Base-by-base conservation (phyloP, 2,888 invertebrate species). In the Pimpla rufipes region DNA sequence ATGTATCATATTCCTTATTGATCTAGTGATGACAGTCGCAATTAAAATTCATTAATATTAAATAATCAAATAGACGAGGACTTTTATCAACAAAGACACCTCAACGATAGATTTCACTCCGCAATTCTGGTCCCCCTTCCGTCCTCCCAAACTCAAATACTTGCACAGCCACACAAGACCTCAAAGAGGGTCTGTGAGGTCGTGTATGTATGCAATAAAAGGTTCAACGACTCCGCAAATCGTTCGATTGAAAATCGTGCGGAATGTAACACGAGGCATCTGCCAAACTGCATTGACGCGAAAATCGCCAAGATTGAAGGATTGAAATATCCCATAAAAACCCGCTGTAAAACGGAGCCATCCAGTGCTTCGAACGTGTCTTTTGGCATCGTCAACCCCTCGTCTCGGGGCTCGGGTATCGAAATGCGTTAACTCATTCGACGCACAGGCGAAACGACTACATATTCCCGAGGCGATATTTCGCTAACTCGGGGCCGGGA, bases 401-500 rank as follows among this genome's bases (percentile, higher is more conserved):
- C 13, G 18, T 68, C 29, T 70, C 52, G 16, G 2, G 7, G n/a
- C 29, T 29, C 45, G 10, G 18, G 21, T 29, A 29, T 80, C 62
- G 68, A 75, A 70, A 62, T 40, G 52, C 75, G 52, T 55, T 35
- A 52, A 79, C 35, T 79, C 42, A 42, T 64, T 55, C 21, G 13
- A 4, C 21, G 62, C 29, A 5, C 29, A 5, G 29, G 29, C 29
- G 29, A 29, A 5, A 29, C 29, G 29, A 5, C 29, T 29, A 11
- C 29, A 16, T 29, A 57, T 47, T 13, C 11, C 29, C 29, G 40
- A 52, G 29, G 23, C 42, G 68, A 80, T 75, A 80, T 80, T 59
- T 80, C 80, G 75, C 64, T 80, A 70, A 55, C 68, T 66, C 68
- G 42, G 80, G 29, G 29, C 29, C 75, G 68, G 64, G 75, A 70